Conservation (phyloP, 2,888 invertebrate species). For the Idaea biselata region DNA sequence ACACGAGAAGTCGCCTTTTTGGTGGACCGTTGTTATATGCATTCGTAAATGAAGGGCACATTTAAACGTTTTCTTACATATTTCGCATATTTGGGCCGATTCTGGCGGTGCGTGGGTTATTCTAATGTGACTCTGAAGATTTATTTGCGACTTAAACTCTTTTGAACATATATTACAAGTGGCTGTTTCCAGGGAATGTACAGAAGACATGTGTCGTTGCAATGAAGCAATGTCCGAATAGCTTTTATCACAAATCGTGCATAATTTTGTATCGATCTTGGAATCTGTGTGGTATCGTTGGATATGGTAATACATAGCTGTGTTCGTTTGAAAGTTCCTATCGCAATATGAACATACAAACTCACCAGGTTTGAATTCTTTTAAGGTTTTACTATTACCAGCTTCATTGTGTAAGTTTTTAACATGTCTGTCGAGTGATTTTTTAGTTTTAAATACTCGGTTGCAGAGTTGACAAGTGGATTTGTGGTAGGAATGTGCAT, state of each 20-base stretch:
- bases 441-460: slow-evolving; percentile 26
- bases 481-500: slow-evolving; percentile 30
- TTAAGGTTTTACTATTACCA: slow-evolving; percentile 2
- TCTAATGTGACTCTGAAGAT: slow-evolving; percentile 39
- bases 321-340: slow-evolving; percentile 29
- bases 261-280: slow-evolving; percentile 9
- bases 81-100: slow-evolving; percentile 34
- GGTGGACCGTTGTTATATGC: slow-evolving; percentile 42
- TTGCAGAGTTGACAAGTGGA: slow-evolving; percentile 25
- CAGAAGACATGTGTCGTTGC: slow-evolving; percentile 38
- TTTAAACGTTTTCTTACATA: slow-evolving; percentile 44
- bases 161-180: slow-evolving; percentile 41
- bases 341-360: slow-evolving; percentile 23
- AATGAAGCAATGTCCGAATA: slow-evolving; percentile 33
- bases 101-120: slow-evolving; percentile 48
- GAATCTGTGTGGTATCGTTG: slow-evolving; percentile 30
- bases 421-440: slow-evolving; percentile 30
- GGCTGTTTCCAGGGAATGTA: slow-evolving; percentile 35
- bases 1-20: slow-evolving; percentile 35
- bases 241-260: slow-evolving; percentile 33
- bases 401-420: slow-evolving; percentile 15
- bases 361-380: slow-evolving; percentile 11
- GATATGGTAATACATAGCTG: slow-evolving; percentile 36
- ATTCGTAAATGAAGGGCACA: slow-evolving; percentile 41
- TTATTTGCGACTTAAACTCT: slow-evolving; percentile 37